phyloP scores from a whole-genome alignment of 2,113 vertebrate species.

The Lophius piscatorius region DNA sequence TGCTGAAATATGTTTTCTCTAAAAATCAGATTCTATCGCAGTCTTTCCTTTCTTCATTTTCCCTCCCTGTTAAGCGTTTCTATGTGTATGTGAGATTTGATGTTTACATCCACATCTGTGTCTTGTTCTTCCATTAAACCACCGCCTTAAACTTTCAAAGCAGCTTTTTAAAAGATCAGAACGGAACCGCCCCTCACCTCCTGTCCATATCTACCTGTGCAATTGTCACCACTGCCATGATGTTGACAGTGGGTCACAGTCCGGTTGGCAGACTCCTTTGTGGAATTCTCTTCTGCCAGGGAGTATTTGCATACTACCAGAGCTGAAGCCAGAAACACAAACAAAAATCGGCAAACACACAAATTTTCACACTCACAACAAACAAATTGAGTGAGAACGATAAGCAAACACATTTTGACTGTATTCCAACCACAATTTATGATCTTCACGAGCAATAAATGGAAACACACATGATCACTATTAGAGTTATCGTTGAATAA shows the following conservation, averaged over 20 bases:
- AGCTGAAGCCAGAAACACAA: conserved; percentile 53
- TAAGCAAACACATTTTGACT: not conserved
- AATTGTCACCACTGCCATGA: conserved; percentile 62
- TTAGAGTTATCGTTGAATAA: not conserved
- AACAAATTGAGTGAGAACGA: not conserved
- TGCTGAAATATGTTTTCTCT: no score
- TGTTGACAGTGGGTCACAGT: conserved; percentile 54
- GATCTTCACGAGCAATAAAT: no score
- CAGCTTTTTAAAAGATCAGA: conserved; percentile 14
- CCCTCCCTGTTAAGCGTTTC: not conserved
- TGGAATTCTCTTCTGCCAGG: conserved; percentile 61
- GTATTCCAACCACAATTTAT: not conserved
- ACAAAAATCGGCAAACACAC: conserved; percentile 14
- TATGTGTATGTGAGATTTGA: no score
- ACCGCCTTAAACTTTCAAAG: conserved; percentile 16
- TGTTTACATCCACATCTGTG: not conserved
- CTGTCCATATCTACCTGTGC: conserved; percentile 68
- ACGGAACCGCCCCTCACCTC: not conserved
- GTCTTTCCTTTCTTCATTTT: no score
- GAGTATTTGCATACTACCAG: conserved; percentile 67
- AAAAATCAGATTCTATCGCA: no score
- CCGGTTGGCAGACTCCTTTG: conserved; percentile 38
- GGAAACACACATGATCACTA: not conserved
- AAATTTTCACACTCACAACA: conserved; percentile 10
- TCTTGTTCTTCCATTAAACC: conserved; percentile 1